Evolutionary conservation across 2,888 invertebrate species (phyloP).

Genomic region (Hedychridium roseum): DNA sequence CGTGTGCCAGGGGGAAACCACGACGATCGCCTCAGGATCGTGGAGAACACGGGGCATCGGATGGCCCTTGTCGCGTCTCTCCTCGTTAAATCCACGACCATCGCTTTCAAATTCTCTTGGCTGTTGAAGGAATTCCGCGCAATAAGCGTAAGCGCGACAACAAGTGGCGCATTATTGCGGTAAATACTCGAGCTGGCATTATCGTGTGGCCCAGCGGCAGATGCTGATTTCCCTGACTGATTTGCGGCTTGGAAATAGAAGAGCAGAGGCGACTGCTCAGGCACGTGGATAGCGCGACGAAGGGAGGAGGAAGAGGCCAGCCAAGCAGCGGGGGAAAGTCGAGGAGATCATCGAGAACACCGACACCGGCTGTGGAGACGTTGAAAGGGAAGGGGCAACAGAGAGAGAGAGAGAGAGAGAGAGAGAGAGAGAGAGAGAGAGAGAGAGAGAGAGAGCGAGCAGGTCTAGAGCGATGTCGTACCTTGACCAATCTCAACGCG

Average conservation of each 20-base stretch:
- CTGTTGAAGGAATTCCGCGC: not conserved
- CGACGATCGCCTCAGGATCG: constrained; percentile 51
- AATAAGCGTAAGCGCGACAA: too few species aligned
- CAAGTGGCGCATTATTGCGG: too few species aligned
- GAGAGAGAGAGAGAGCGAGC: constrained; percentile 35
- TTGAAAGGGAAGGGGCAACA: not conserved
- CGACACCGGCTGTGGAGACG: not conserved
- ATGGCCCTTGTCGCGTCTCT: constrained; percentile 18
- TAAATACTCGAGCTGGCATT: too few species aligned
- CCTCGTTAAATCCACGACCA: not conserved
- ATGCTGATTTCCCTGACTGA: too few species aligned
- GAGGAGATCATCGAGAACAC: constrained; percentile 16
- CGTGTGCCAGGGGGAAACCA: constrained; percentile 55
- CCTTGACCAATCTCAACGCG: constrained; percentile 63
- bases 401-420: constrained; percentile 6
- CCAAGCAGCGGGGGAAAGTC: constrained; percentile 9
- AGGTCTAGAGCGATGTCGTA: constrained; percentile 56
- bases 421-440: constrained; percentile 10
- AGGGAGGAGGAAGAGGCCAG: constrained; percentile 21
- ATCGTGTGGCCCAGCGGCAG: too few species aligned
- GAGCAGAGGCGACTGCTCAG: constrained; percentile 1
- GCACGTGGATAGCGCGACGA: constrained; percentile 9
- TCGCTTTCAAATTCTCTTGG: not conserved
- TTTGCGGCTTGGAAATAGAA: too few species aligned
- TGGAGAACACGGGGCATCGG: constrained; percentile 52